A percentile compares a stretch with the other conserved stretches of the same genome.
phyloP scores from a whole-genome alignment of 2,888 invertebrate species.

The Lamproptera curius region DNA sequence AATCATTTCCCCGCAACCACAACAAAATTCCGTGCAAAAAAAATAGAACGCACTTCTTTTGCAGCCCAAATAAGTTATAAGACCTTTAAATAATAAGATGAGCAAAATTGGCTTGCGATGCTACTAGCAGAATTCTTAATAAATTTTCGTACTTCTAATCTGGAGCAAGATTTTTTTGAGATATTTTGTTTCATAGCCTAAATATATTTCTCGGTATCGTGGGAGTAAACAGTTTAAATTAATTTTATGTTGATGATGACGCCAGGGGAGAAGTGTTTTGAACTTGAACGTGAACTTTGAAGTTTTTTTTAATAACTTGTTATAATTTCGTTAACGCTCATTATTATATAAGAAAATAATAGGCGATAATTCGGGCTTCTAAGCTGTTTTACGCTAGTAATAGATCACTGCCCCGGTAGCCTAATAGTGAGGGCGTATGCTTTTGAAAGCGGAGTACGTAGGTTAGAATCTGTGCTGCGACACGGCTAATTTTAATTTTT shows the following conservation, averaged over 20 bases:
- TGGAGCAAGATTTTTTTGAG: constrained; percentile 9
- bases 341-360: too few relatives aligned
- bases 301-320: constrained; percentile 10
- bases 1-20: too few relatives aligned
- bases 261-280: constrained; percentile 4
- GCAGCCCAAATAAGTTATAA: background rate
- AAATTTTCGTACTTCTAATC: constrained; percentile 5
- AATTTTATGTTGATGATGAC: constrained; percentile 18
- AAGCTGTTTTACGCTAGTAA: too few relatives aligned
- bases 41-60: background rate
- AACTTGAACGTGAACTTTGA: too few relatives aligned
- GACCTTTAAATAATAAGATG: constrained; percentile 4
- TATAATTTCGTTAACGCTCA: constrained; percentile 5
- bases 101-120: constrained; percentile 2
- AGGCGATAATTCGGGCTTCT: too few relatives aligned
- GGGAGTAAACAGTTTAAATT: constrained; percentile 19
- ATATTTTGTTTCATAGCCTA: constrained; percentile 3
- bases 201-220: constrained; percentile 5
- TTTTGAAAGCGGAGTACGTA: too few relatives aligned
- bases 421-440: too few relatives aligned
- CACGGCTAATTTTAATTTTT: too few relatives aligned
- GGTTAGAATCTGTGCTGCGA: too few relatives aligned
- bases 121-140: constrained; percentile 1
- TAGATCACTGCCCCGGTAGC: too few relatives aligned
- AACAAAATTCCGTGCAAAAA: too few relatives aligned